A percentile compares a stretch with the other conserved stretches of the same genome.
These are phyloP conservation scores for Perizoma flavofasciatum DNA, from an alignment of 2,888 invertebrate genomes.

Conservation along the genomic window DNA sequence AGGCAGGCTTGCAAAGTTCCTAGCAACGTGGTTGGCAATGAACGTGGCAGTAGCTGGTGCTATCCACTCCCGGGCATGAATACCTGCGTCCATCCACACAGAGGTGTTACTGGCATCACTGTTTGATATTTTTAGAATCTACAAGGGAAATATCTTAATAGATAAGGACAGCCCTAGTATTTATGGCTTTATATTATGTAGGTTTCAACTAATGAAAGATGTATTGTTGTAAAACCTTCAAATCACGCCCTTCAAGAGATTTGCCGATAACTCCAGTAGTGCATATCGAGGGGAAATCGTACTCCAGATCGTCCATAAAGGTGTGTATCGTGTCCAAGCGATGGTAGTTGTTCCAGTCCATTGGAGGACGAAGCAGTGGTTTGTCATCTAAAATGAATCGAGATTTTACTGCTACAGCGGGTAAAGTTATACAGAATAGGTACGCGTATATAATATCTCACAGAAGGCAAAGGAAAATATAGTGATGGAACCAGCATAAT, in stretches of 20 bases:
- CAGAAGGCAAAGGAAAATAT: no score
- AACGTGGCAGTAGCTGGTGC: constrained; percentile 91
- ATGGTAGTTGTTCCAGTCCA: constrained; percentile 71
- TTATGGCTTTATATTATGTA: no score
- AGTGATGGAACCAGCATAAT: no score
- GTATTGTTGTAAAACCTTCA: constrained; percentile 54
- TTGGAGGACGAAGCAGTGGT: constrained; percentile 22
- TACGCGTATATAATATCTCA: no score
- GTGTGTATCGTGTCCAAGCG: constrained; percentile 60
- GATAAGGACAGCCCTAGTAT: not conserved
- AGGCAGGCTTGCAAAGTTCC: constrained; percentile 87
- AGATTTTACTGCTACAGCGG: not conserved
- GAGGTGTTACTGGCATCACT: constrained; percentile 85
- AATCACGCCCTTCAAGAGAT: constrained; percentile 65
- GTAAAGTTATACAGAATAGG: no score
- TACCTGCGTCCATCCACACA: constrained; percentile 92
- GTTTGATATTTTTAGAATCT: constrained; percentile 86
- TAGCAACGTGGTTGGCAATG: constrained; percentile 88
- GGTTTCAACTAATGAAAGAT: no score
- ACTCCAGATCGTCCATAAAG: constrained; percentile 66
- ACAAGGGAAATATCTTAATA: not conserved
- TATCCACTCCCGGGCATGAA: constrained; percentile 96
- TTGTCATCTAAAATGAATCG: constrained; percentile 26
- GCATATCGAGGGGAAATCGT: constrained; percentile 66
- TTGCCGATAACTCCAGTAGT: constrained; percentile 63